Evolutionary conservation across 2,888 invertebrate species (phyloP).

Genomic region (Aleiodes leptofemur): DNA sequence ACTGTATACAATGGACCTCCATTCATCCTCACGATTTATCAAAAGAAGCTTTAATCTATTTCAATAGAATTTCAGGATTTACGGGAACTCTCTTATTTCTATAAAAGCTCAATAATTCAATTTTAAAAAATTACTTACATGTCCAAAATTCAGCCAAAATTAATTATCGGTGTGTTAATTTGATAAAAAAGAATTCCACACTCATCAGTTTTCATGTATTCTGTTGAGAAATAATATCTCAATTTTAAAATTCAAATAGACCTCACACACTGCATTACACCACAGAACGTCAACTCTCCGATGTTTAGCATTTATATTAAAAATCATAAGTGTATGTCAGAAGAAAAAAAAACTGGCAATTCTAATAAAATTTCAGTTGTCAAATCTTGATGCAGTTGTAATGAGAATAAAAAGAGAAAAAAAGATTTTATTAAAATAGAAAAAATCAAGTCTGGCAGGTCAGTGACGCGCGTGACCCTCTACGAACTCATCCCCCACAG

Average conservation of each 20-base stretch:
- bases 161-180: slow-evolving; percentile 52
- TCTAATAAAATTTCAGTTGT: too few relatives aligned
- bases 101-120: neutral
- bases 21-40: neutral
- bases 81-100: neutral
- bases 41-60: slow-evolving; percentile 4
- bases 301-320: too few relatives aligned
- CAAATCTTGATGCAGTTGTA: neutral
- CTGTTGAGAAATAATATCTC: too few relatives aligned
- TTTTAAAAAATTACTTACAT: slow-evolving; percentile 52
- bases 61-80: slow-evolving; percentile 7
- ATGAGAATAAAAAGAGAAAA: neutral
- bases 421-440: neutral
- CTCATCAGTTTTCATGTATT: neutral
- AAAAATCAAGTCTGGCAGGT: slow-evolving; percentile 47
- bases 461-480: slow-evolving; percentile 49
- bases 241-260: too few relatives aligned
- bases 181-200: slow-evolving; percentile 6
- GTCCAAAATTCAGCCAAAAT: slow-evolving; percentile 56
- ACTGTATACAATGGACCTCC: slow-evolving; percentile 13
- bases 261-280: too few relatives aligned
- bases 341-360: too few relatives aligned
- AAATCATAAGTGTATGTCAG: too few relatives aligned
- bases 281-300: too few relatives aligned
- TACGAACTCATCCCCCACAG: slow-evolving; percentile 8